Evolutionary conservation across 2,797 vertebrate genomes (phyloP).

Genomic region (Dicrostonyx torquatus): DNA sequence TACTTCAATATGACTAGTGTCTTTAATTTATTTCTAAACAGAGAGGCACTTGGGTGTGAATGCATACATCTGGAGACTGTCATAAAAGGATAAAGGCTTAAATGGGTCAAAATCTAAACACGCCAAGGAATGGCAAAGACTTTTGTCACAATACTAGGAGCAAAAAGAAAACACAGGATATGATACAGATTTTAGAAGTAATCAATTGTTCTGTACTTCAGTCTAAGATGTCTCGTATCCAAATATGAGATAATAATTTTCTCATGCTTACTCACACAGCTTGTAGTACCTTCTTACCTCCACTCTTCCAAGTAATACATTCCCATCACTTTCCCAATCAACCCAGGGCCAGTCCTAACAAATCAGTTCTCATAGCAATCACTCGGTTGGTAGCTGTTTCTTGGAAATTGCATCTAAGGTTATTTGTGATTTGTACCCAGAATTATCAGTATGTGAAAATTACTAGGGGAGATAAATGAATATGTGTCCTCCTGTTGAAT

Average conservation of each 20-base stretch:
- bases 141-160: neutral
- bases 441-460: constrained; percentile 35
- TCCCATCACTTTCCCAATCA: accelerated
- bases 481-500: neutral
- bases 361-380: neutral
- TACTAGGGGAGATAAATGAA: constrained; percentile 18
- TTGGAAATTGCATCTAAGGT: neutral
- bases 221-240: neutral
- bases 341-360: neutral
- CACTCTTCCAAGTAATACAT: neutral
- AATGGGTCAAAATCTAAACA: neutral
- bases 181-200: neutral
- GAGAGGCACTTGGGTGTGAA: neutral
- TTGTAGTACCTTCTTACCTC: neutral
- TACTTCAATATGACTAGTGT: neutral
- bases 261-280: neutral
- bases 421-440: neutral
- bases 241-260: neutral
- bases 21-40: neutral
- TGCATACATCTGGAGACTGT: neutral
- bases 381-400: neutral
- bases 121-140: neutral
- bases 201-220: neutral
- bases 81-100: neutral
- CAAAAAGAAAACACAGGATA: neutral